Percentiles rank a stretch among this genome's conserved stretches.
Evolutionary conservation across 2,888 invertebrate species (phyloP).

Genomic region (Eupeodes latifasciatus): DNA sequence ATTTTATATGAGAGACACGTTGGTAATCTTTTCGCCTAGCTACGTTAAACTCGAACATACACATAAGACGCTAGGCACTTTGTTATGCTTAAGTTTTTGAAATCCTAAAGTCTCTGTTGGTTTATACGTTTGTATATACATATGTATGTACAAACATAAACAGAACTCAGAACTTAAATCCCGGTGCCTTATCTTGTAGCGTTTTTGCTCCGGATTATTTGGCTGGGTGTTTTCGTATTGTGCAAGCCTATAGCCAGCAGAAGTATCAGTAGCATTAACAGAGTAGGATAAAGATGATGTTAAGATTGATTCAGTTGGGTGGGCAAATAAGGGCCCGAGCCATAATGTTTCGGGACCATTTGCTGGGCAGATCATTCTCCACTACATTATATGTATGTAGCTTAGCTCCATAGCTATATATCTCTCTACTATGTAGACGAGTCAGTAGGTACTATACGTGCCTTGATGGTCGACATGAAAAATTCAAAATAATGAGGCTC

Average conservation of each 20-base stretch:
- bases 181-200: conserved; percentile 64
- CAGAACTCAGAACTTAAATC: conserved; percentile 67
- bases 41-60: background rate
- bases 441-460: background rate
- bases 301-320: conserved; percentile 53
- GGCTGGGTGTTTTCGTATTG: background rate
- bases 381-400: background rate
- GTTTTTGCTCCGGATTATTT: conserved; percentile 35
- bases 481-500: conserved; percentile 71
- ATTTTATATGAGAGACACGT: conserved; percentile 72
- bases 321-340: conserved; percentile 56
- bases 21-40: conserved; percentile 62
- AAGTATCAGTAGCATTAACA: no score
- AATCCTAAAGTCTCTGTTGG: conserved; percentile 64
- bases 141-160: conserved; percentile 60
- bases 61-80: conserved; percentile 61
- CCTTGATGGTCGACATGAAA: conserved; percentile 66
- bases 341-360: conserved; percentile 45
- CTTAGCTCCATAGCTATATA: background rate
- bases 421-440: no score
- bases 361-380: conserved; percentile 33
- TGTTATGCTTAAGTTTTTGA: conserved; percentile 75
- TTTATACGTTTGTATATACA: background rate
- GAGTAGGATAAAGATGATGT: background rate
- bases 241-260: background rate